These are phyloP conservation scores for Callyntrura sp. DNA, from an alignment of 2,888 invertebrate species.

Conservation along the genomic window DNA sequence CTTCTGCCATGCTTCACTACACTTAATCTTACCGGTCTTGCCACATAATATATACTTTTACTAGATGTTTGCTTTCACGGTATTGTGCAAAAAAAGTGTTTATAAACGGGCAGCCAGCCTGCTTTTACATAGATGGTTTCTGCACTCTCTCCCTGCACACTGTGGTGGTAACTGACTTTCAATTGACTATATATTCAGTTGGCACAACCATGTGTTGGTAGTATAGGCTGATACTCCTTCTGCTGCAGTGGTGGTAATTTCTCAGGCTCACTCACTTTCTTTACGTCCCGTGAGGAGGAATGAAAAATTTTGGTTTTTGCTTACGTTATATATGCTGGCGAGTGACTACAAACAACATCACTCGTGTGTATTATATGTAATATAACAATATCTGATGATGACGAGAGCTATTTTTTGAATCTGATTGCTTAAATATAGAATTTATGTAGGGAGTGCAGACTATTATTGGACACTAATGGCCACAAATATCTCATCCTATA, in stretches of 20 bases:
- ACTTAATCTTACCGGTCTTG: background rate
- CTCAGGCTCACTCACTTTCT: constrained; percentile 49
- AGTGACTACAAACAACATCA: background rate
- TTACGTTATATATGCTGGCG: background rate
- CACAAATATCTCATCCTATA: constrained; percentile 41
- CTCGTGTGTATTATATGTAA: background rate
- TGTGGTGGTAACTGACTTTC: constrained; percentile 9
- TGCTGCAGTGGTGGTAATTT: constrained; percentile 41
- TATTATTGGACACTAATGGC: constrained; percentile 75
- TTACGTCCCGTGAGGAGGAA: constrained; percentile 16
- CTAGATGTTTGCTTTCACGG: background rate
- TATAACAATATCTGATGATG: constrained; percentile 45
- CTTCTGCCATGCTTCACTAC: background rate
- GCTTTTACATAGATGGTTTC: background rate
- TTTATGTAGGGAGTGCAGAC: constrained; percentile 67
- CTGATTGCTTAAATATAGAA: constrained; percentile 76
- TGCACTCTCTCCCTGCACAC: too few species aligned
- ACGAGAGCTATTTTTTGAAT: constrained; percentile 68
- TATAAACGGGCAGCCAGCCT: background rate
- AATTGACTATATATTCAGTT: background rate
- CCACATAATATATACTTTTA: background rate
- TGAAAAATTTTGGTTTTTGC: background rate
- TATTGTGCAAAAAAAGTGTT: background rate
- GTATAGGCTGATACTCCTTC: constrained; percentile 39
- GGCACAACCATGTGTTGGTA: background rate